Evolutionary conservation across 2,888 invertebrate species (phyloP).

Genomic region (Nomada ferruginata): DNA sequence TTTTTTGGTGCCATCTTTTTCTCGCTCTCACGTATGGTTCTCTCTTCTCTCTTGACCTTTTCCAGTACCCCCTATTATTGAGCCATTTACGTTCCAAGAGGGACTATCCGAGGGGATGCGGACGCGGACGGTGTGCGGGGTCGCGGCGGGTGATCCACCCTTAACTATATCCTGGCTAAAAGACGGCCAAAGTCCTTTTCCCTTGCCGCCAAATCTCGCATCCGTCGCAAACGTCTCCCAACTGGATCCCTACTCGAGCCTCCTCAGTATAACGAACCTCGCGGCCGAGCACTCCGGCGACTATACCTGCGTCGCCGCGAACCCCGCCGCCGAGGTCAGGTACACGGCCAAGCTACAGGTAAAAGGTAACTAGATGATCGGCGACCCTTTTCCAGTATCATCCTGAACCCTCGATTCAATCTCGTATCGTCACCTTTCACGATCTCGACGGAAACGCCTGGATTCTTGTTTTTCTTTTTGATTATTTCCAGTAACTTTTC

Average conservation of each 20-base stretch:
- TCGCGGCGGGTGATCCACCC: constrained; percentile 92
- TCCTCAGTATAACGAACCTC: constrained; percentile 91
- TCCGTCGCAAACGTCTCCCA: constrained; percentile 88
- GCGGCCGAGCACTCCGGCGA: constrained; percentile 91
- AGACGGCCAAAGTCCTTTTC: constrained; percentile 88
- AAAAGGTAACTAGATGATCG: constrained; percentile 88
- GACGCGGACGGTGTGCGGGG: constrained; percentile 92
- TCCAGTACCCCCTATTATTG: constrained; percentile 94
- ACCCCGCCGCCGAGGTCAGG: constrained; percentile 91
- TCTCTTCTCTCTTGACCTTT: constrained; percentile 85
- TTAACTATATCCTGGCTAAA: constrained; percentile 92
- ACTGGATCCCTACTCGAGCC: constrained; percentile 91
- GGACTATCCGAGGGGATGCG: constrained; percentile 93
- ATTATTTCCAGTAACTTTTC: no score
- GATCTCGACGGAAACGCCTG: constrained; percentile 43
- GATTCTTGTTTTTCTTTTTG: background rate
- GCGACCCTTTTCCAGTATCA: constrained; percentile 73
- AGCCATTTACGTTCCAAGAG: constrained; percentile 93
- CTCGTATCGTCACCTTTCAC: constrained; percentile 32
- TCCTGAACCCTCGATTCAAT: constrained; percentile 22
- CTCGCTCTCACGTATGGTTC: constrained; percentile 87
- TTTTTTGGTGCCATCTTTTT: constrained; percentile 85
- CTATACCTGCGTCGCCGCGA: constrained; percentile 92
- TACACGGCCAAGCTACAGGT: constrained; percentile 92
- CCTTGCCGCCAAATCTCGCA: constrained; percentile 88